Evolutionary conservation across 2,888 invertebrate species (phyloP).

Genomic region (Mythimna pallens): DNA sequence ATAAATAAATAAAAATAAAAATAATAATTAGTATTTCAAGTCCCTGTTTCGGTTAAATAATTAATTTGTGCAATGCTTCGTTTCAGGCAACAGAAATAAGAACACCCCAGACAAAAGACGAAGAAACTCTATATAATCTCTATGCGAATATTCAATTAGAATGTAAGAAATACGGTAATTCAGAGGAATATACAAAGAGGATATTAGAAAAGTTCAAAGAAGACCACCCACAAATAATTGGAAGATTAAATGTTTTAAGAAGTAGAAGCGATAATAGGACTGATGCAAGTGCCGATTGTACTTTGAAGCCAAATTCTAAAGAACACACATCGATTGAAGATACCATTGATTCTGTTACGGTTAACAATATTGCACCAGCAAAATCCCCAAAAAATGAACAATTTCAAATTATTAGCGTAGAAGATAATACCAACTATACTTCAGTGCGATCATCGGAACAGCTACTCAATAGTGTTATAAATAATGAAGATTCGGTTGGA

Average conservation of each 20-base stretch:
- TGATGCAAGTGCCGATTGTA: constrained; percentile 63
- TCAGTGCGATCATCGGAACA: constrained; percentile 73
- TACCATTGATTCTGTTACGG: constrained; percentile 11
- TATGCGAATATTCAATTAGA: constrained; percentile 79
- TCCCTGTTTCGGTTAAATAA: neutral
- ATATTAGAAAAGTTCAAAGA: constrained; percentile 79
- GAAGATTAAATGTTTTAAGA: constrained; percentile 69
- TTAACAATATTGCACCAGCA: constrained; percentile 6
- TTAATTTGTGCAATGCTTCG: neutral
- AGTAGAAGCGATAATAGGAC: constrained; percentile 61
- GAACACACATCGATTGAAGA: constrained; percentile 27
- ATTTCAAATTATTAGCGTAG: neutral
- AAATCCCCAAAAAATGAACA: constrained; percentile 11
- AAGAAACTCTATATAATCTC: constrained; percentile 78
- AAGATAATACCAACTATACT: constrained; percentile 53
- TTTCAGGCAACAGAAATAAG: constrained; percentile 74
- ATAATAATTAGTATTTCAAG: too few relatives aligned
- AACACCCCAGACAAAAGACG: constrained; percentile 72
- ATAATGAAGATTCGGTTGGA: constrained; percentile 43
- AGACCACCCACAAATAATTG: constrained; percentile 74
- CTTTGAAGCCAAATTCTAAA: constrained; percentile 46
- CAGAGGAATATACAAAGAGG: constrained; percentile 65
- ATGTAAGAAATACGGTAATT: constrained; percentile 71
- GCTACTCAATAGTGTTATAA: constrained; percentile 73
- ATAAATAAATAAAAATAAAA: too few relatives aligned